Conservation (phyloP, 23 tunicate species). For the Ascidia mentula region DNA sequence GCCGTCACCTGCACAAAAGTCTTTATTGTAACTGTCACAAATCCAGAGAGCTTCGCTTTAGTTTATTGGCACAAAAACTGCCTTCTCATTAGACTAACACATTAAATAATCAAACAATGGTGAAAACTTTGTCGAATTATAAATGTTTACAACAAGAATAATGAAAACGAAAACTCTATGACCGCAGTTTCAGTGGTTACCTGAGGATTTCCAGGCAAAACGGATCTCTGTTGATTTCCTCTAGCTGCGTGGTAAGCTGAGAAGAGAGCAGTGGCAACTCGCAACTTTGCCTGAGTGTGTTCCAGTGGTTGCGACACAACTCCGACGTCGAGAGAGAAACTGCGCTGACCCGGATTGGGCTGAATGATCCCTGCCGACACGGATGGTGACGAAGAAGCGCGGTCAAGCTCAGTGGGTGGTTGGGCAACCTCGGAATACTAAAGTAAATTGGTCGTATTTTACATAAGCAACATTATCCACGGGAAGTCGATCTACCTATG, state of each 20-base stretch:
- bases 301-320: constrained; percentile 59
- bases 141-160: background rate
- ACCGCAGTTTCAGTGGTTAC: too few species aligned
- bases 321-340: constrained; percentile 53
- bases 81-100: too few species aligned
- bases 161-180: too few species aligned
- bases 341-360: constrained; percentile 3
- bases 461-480: too few species aligned
- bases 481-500: too few species aligned
- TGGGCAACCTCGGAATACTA: background rate
- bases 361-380: background rate
- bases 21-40: too few species aligned
- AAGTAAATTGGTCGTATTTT: too few species aligned
- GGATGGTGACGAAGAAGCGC: constrained; percentile 29
- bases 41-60: too few species aligned
- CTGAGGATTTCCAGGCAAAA: constrained; percentile 71
- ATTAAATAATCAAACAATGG: background rate
- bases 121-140: background rate
- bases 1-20: constrained; percentile 44
- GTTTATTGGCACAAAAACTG: too few species aligned
- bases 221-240: constrained; percentile 37
- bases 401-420: constrained; percentile 20
- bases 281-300: constrained; percentile 32
- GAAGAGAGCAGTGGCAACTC: constrained; percentile 47
- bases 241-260: constrained; percentile 47